Percentiles rank a stretch among this genome's conserved stretches.
phyloP scores from a whole-genome alignment of 2,888 invertebrate species.

The Chrysopilus asiliformis region DNA sequence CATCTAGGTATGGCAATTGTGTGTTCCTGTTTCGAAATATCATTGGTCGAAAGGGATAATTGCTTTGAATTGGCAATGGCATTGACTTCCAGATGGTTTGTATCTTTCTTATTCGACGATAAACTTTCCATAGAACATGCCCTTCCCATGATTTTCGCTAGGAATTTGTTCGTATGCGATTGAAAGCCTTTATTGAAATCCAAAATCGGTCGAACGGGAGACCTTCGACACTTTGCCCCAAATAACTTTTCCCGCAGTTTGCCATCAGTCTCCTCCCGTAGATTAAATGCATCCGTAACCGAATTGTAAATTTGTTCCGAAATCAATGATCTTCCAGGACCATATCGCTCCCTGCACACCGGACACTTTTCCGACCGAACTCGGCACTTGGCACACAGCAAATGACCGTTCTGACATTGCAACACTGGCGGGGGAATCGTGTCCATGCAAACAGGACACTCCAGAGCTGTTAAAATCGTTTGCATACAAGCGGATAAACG shows the following conservation, averaged over 20 bases:
- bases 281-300: constrained; percentile 38
- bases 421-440: constrained; percentile 47
- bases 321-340: constrained; percentile 39
- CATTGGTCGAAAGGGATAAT: constrained; percentile 36
- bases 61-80: constrained; percentile 28
- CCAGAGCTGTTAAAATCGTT: constrained; percentile 40
- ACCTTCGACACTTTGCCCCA: constrained; percentile 21
- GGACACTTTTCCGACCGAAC: constrained; percentile 47
- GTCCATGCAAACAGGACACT: constrained; percentile 52
- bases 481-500: constrained; percentile 40
- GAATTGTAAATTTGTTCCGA: constrained; percentile 43
- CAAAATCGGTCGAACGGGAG: constrained; percentile 5
- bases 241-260: constrained; percentile 40
- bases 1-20: constrained; percentile 12
- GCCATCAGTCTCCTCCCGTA: constrained; percentile 31
- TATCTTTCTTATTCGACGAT: constrained; percentile 13
- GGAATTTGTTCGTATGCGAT: constrained; percentile 37
- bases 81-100: constrained; percentile 15
- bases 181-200: constrained; percentile 18
- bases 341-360: constrained; percentile 44
- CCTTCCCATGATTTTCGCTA: constrained; percentile 38
- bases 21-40: constrained; percentile 30
- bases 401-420: constrained; percentile 52
- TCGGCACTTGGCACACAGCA: constrained; percentile 47
- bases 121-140: constrained; percentile 40